Evolutionary conservation across 1,140 invertebrate species (phyloP).

Genomic region (Pantala flavescens): DNA sequence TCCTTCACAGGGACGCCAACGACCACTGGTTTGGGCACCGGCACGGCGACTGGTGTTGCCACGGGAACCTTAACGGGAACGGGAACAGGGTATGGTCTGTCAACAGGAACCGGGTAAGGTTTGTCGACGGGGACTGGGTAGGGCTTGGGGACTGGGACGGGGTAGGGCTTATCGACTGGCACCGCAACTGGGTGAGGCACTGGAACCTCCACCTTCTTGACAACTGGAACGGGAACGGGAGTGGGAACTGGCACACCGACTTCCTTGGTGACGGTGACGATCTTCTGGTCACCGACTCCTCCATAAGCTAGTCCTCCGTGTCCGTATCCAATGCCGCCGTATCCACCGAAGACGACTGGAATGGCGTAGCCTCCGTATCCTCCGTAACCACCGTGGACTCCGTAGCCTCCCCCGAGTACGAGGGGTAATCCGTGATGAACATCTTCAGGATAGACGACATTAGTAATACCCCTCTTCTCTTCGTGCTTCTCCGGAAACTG

Average conservation of each 20-base stretch:
- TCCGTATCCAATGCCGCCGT: background rate
- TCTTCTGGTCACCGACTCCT: background rate
- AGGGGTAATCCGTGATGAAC: too few species aligned
- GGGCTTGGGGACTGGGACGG: background rate
- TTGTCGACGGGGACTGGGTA: constrained; percentile 14
- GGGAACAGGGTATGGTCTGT: constrained; percentile 15
- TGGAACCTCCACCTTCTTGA: background rate
- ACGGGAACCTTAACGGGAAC: constrained; percentile 18
- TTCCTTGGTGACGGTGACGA: background rate
- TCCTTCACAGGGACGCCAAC: too few species aligned
- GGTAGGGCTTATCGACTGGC: background rate
- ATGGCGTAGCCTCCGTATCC: too few species aligned
- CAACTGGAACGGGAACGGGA: background rate
- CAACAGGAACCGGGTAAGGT: background rate
- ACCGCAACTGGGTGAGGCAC: background rate
- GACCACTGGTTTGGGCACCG: background rate
- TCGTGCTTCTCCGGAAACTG: too few species aligned
- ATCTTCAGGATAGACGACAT: too few species aligned
- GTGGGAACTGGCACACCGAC: background rate
- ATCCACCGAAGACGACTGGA: too few species aligned
- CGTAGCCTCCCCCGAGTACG: too few species aligned
- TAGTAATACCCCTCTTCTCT: too few species aligned
- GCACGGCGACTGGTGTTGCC: constrained; percentile 12
- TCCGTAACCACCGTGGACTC: too few species aligned
- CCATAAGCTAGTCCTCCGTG: background rate